Percentiles rank a stretch among this genome's conserved stretches.
Evolutionary conservation across 35 echinoderm and acorn worm species (phyloP).

Genomic region (Eucidaris tribuloides): DNA sequence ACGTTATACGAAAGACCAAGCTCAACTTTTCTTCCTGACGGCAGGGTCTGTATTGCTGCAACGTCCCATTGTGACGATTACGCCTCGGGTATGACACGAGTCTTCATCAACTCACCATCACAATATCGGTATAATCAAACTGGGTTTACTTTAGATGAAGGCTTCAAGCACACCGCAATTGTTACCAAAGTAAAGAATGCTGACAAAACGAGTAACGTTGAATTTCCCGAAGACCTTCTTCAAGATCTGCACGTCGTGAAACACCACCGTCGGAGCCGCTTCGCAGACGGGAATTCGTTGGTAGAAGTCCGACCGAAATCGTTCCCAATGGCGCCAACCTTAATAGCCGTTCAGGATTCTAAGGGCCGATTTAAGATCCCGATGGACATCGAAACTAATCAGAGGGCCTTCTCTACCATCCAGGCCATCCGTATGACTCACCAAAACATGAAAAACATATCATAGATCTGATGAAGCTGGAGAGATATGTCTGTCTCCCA

Average conservation of each 20-base stretch:
- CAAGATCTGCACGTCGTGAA: slow-evolving; percentile 4
- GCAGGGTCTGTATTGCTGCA: not conserved
- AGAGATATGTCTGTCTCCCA: no score
- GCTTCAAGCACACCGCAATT: not conserved
- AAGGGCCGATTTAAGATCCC: not conserved
- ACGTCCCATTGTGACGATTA: no score
- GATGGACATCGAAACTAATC: not conserved
- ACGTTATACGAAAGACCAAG: no score
- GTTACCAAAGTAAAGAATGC: no score
- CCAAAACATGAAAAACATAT: no score
- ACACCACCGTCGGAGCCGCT: slow-evolving; percentile 2
- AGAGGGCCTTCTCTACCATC: not conserved
- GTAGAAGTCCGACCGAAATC: slow-evolving; percentile 17
- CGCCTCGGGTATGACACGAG: no score
- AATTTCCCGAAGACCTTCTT: not conserved
- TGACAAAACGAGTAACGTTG: not conserved
- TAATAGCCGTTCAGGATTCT: not conserved
- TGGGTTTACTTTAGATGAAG: not conserved
- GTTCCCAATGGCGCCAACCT: not conserved
- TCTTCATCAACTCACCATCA: not conserved
- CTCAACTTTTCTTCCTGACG: no score
- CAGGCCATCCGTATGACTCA: no score
- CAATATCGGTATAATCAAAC: not conserved
- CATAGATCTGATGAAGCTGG: no score
- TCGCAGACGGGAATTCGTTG: slow-evolving; percentile 8